Evolutionary conservation across 2,888 invertebrate genomes (phyloP), one percentile per base, ranked within the genome.

Genomic region (Troglohyphantes excavatus): DNA sequence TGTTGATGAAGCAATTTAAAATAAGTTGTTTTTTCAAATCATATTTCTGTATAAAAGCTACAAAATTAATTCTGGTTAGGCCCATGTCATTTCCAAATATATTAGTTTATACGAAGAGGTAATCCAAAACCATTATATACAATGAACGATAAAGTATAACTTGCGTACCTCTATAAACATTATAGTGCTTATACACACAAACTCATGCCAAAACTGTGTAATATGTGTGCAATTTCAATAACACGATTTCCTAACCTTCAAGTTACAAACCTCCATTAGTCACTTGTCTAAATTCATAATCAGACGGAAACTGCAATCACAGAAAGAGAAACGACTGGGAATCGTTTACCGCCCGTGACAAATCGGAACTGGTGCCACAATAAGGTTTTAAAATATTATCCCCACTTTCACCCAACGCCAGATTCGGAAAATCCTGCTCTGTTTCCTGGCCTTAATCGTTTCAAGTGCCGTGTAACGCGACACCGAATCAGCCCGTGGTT

Each of bases 341-440:
- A 88, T 82, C 73, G 82, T 75, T 82, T n/a, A 13, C 73, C 17
- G 21, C 63, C 21, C 23, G 27, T 82, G 81, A 88, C 88, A 88
- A 82, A 88, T 88, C 72, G 73, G 39, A 82, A 43, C 59, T 53
- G 33, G 68, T 88, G 73, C 68, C 81, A 75, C 39, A 73, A 86
- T 65, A 75, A 46, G 61, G 43, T 33, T 79, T 76, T 82, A 82
- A 82, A 88, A 82, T 88, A 82, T 88, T 75, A 82, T 68, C 68
- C 67, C 68, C 46, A 65, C 75, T 67, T 88, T 65, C 61, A 59
- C 61, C 43, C 43, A 65, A 68, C 79, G 65, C 79, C n/a, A 63
- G 59, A 73, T 26, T 81, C 59, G 29, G 53, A 67, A 53, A 76
- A 65, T 39, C 53, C 53, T 61, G 81, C 82, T 59, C 75, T 75